phyloP scores from a whole-genome alignment of 2,797 vertebrate genomes.

The Liasis olivaceus region DNA sequence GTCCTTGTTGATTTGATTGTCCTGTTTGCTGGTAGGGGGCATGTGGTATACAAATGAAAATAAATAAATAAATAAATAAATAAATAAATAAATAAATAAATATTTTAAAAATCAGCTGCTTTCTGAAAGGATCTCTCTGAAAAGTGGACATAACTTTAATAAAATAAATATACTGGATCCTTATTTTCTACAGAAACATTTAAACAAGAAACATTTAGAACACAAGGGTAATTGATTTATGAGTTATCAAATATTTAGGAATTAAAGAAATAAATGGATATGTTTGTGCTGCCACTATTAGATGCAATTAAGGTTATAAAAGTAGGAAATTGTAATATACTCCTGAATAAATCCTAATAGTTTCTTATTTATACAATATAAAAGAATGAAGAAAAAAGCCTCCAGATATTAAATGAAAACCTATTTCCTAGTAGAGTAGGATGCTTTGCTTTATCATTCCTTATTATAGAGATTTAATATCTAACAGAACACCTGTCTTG shows the following conservation, averaged over 20 bases:
- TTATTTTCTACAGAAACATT: constrained; percentile 19
- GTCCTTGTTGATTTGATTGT: neutral
- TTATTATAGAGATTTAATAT: too few relatives aligned
- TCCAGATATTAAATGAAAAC: neutral
- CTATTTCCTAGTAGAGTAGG: neutral
- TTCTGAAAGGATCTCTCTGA: neutral
- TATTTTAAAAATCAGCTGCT: neutral
- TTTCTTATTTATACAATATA: neutral
- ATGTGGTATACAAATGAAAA: neutral
- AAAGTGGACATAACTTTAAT: neutral
- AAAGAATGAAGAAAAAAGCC: neutral
- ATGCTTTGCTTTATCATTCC: neutral
- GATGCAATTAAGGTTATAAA: neutral
- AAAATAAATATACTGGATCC: neutral
- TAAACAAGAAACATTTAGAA: constrained; percentile 7
- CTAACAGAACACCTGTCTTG: too few relatives aligned
- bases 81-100: neutral
- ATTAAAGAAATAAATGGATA: neutral
- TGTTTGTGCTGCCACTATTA: neutral
- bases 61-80: neutral
- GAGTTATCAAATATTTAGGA: neutral
- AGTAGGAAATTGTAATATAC: neutral
- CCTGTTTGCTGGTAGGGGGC: neutral
- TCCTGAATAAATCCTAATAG: neutral
- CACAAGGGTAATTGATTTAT: neutral